Conservation (phyloP, 1,140 invertebrate genomes). For the Copidosoma floridanum region DNA sequence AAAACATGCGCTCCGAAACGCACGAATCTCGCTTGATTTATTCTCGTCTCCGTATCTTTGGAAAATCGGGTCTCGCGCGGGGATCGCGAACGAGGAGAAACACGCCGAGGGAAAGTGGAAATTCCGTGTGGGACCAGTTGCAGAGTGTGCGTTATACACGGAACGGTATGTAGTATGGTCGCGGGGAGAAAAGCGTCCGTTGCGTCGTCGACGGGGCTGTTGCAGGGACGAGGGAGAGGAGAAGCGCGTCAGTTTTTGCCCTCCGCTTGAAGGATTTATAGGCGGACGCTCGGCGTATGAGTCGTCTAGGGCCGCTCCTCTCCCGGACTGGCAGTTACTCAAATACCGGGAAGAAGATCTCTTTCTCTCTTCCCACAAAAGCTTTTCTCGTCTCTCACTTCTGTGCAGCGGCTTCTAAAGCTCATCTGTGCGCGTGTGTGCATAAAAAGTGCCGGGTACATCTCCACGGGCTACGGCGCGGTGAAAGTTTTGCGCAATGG, state of each 20-base stretch:
- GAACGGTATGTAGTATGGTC: too few species aligned
- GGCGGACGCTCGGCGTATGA: neutral
- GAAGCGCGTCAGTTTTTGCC: conserved; percentile 9
- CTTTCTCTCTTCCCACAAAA: conserved; percentile 13
- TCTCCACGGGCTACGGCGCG: too few species aligned
- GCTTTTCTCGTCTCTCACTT: conserved; percentile 17
- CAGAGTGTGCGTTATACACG: conserved; percentile 4
- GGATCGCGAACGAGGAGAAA: neutral
- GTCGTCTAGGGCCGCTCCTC: too few species aligned
- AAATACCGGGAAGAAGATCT: conserved; percentile 16
- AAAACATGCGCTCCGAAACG: neutral
- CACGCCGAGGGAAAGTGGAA: too few species aligned
- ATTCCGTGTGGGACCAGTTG: neutral
- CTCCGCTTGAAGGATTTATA: conserved; percentile 24
- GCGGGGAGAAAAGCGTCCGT: neutral
- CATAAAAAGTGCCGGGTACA: too few species aligned
- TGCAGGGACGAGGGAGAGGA: too few species aligned
- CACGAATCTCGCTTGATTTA: conserved; percentile 22
- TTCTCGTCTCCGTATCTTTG: neutral
- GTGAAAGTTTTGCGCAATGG: conserved; percentile 48
- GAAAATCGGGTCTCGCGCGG: neutral
- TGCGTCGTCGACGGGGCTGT: neutral
- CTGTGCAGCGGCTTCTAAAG: conserved; percentile 31
- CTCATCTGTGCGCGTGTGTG: conserved; percentile 28
- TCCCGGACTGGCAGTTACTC: conserved; percentile 12